A percentile compares a stretch with the other conserved stretches of the same genome.
These are phyloP conservation scores for Lysandra coridon DNA, from an alignment of 2,888 invertebrate species.

Conservation along the genomic window DNA sequence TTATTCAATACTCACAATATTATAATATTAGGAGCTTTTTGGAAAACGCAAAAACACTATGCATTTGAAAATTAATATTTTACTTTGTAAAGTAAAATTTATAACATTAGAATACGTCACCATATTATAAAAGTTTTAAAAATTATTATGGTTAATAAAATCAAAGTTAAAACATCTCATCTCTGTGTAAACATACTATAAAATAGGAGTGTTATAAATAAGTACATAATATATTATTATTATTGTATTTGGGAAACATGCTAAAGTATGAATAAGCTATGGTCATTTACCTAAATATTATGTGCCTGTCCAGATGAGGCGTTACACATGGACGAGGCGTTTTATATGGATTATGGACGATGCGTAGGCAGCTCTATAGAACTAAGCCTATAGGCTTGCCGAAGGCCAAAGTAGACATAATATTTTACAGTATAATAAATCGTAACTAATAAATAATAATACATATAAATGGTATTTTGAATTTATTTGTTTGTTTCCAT, in stretches of 20 bases:
- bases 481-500: not conserved
- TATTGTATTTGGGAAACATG: not conserved
- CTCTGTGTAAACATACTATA: not conserved
- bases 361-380: not conserved
- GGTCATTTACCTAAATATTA: not conserved
- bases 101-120: not conserved
- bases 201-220: not conserved
- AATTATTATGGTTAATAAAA: not conserved
- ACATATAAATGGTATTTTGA: not conserved
- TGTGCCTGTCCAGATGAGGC: too few relatives aligned
- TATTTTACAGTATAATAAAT: constrained; percentile 11
- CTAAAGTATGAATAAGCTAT: not conserved
- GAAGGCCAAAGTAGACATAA: not conserved
- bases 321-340: not conserved
- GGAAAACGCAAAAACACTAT: not conserved
- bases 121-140: not conserved
- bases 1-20: too few relatives aligned
- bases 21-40: not conserved
- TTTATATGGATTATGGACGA: not conserved
- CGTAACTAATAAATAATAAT: not conserved
- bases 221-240: not conserved
- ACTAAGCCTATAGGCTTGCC: not conserved
- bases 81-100: not conserved
- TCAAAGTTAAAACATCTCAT: not conserved
- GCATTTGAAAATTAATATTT: not conserved